These are phyloP conservation scores for Sphyrna mokarran DNA, from an alignment of 2,113 vertebrate species.

Conservation along the genomic window DNA sequence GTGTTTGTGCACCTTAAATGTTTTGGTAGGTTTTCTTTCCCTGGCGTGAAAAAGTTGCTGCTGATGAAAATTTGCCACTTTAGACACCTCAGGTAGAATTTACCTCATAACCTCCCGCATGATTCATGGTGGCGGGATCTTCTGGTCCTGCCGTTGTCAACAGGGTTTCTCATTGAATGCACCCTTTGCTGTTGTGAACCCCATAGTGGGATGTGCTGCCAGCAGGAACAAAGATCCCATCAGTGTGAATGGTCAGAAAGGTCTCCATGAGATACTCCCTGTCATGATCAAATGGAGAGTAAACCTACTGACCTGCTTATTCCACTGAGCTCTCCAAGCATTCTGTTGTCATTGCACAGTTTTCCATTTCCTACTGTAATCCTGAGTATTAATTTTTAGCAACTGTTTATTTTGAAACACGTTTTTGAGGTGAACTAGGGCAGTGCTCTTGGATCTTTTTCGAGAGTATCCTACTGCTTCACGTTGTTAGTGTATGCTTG, in stretches of 20 bases:
- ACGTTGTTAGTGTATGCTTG: too few relatives aligned
- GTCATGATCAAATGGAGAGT: background rate
- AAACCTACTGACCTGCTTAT: background rate
- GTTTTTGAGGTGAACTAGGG: background rate
- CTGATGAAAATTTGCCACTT: background rate
- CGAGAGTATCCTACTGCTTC: too few relatives aligned
- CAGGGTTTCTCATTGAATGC: too few relatives aligned
- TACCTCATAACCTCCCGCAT: too few relatives aligned
- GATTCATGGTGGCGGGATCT: too few relatives aligned
- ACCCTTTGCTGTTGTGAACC: too few relatives aligned
- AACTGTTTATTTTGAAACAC: background rate
- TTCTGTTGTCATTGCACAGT: background rate
- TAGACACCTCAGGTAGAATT: too few relatives aligned
- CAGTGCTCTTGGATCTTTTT: too few relatives aligned
- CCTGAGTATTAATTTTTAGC: background rate
- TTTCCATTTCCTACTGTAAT: background rate
- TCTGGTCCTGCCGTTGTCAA: too few relatives aligned
- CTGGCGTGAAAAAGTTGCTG: background rate
- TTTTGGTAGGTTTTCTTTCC: background rate
- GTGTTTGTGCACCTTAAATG: background rate
- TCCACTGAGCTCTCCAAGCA: background rate
- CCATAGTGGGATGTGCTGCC: too few relatives aligned
- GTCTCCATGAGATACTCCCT: background rate
- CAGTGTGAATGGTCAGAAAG: background rate
- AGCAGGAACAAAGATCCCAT: too few relatives aligned